Base-by-base conservation (phyloP, 2,888 invertebrate genomes). In the Myopa tessellatipennis region DNA sequence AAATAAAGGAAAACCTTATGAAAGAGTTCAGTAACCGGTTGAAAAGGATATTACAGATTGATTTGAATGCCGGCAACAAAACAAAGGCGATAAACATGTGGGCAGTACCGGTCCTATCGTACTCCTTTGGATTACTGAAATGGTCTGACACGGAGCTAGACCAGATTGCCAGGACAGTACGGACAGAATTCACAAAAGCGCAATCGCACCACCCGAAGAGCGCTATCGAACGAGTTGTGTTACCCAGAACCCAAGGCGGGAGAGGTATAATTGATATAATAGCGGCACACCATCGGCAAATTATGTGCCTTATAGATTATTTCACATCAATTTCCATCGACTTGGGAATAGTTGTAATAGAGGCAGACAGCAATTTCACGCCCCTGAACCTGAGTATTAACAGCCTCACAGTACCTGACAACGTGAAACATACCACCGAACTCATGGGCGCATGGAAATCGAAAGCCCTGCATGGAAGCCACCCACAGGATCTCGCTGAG, bases 191-290 rank as follows among this genome's bases (percentile, higher is more conserved):
- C 12, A 58, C 58, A 58, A 58, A 12, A 10, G 58, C 58, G 4
- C 58, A 58, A 12, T 16, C 16, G 5, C 58, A 58, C 58, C 58
- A 58, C n/a, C 58, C 58, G 58, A 58, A 12, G 58, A 58, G 5
- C n/a, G 58, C 58, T 58, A 58, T 58, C 12, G 58, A 58, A 58
- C 16, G 2, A 4, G 4, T 58, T 6, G 10, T 5, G 5, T 26
- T 63, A 6, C 61, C 61, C 26, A n/a, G n/a, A n/a, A n/a, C n/a
- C n/a, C n/a, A 63, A 63, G 34, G 61, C n/a, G 61, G 61, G 34
- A 4, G 61, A 63, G 61, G 61, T 5, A 1, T 63, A 6, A 7
- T 12, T 26, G 26, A 34, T 34, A 26, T 34, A 8, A 4, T 26
- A 26, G n/a, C n/a, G n/a, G n/a, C n/a, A 34, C 18, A 63, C 26